Percentiles rank a stretch among this genome's conserved stretches.
Evolutionary conservation across 2,888 invertebrate species (phyloP).

Genomic region (Lasioglossum zephyrum): DNA sequence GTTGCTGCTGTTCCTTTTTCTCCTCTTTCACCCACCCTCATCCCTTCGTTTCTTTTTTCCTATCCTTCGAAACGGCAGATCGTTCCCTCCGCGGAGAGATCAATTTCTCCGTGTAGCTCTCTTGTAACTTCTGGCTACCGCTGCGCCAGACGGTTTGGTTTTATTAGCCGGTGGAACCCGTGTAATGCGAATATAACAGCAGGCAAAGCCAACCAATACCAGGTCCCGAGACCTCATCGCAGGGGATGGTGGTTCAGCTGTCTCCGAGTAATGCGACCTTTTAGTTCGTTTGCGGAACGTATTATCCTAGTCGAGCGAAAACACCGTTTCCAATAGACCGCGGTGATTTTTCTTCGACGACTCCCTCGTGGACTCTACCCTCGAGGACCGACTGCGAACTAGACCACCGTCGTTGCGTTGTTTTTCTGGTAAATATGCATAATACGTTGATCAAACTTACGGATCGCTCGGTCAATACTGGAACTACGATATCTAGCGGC

Average conservation of each 20-base stretch:
- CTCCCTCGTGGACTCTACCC: neutral
- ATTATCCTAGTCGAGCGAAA: conserved; percentile 23
- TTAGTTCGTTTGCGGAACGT: conserved; percentile 28
- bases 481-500: neutral
- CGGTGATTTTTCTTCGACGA: conserved; percentile 8
- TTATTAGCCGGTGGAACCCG: conserved; percentile 55
- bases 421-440: conserved; percentile 3
- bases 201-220: conserved; percentile 40
- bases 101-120: conserved; percentile 56
- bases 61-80: neutral
- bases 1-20: conserved; percentile 32
- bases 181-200: conserved; percentile 45
- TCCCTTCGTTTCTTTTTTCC: conserved; percentile 11
- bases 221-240: neutral
- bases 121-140: conserved; percentile 31
- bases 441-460: neutral
- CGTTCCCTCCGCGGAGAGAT: conserved; percentile 40
- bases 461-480: neutral
- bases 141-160: conserved; percentile 51
- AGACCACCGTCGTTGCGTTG: neutral
- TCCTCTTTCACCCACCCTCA: neutral
- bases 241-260: conserved; percentile 5
- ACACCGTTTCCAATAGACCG: conserved; percentile 11
- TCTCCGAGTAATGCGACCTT: conserved; percentile 27
- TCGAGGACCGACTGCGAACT: neutral